Conservation (phyloP, 35 echinoderm and acorn worm genomes). For the Diadema setosum region DNA sequence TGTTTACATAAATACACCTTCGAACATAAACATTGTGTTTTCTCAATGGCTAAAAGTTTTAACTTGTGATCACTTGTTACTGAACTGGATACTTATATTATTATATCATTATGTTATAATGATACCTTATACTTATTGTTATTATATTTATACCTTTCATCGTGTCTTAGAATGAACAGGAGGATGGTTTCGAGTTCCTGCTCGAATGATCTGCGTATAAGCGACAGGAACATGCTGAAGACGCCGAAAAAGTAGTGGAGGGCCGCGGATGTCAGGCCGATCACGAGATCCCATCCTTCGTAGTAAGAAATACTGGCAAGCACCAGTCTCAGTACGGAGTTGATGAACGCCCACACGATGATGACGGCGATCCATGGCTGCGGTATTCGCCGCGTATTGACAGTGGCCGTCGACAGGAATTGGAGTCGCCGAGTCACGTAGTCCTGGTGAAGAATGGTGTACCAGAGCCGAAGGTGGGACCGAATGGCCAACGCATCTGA, state of each 20-base stretch:
- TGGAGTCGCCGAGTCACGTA: neutral
- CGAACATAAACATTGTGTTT: no score
- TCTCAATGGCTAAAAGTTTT: no score
- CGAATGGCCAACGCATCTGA: no score
- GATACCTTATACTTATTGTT: no score
- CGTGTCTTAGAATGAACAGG: neutral
- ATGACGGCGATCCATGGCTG: neutral
- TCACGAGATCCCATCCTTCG: neutral
- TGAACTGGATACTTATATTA: no score
- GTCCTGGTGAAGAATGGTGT: neutral
- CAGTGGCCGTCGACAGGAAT: neutral
- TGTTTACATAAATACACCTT: no score
- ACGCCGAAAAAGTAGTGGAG: neutral
- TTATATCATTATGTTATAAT: no score
- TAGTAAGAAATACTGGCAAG: neutral
- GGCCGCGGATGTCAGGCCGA: neutral
- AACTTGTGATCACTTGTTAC: no score
- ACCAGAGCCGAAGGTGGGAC: no score
- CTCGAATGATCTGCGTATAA: neutral
- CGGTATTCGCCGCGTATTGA: neutral
- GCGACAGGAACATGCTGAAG: neutral
- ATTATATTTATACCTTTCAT: neutral
- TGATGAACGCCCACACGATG: neutral
- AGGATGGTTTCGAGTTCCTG: neutral
- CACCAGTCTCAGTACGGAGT: neutral